Evolutionary conservation across 1,140 invertebrate species (phyloP), one percentile per base, ranked within the genome.

Genomic region (Drosophila grimshawi): DNA sequence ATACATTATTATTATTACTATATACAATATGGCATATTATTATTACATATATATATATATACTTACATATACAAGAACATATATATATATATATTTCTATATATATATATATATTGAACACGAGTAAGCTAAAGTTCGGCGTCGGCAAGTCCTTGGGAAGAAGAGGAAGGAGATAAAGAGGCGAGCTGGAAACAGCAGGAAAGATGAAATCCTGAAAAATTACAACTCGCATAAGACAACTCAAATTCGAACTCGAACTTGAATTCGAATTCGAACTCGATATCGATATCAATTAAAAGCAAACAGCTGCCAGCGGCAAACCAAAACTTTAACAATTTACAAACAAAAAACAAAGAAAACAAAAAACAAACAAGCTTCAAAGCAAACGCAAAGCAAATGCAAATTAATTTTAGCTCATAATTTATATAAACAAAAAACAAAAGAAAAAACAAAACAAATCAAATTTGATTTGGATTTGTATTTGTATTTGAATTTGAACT

Each of bases 11-110:
- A 79, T 80, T 80, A 83, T 83, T 83, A 83, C 81, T 83, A 83
- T 83, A 83, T 83, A 83, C 71, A 79, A 83, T 82, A 83, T 80
- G 81, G 80, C 77, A 83, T 83, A 83, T 85, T 86, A 85, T 85
- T 85, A 85, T 81, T 80, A 85, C 55, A 76, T 85, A 81, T 81
- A 77, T 85, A 81, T 81, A 77, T 43, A 43, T 43, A 43, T 73
- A 85, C 48, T 72, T 85, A 81, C 78, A 77, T 73, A 70, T 71
- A 59, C 29, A 11, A 59, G 29, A 33, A 19, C 19, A 19, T 19
- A 19, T 19, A 19, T 19, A 19, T 19, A 39, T 19, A 78, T 55
- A 66, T 57, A 45, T 60, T 60, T 60, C 66, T 67, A 73, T 55
- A 43, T 52, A 52, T 55, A 69, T 32, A 70, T 56, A 64, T 45